Evolutionary conservation across 2,113 vertebrate species (phyloP).

Genomic region (Machaerirhynchus nigripectus): DNA sequence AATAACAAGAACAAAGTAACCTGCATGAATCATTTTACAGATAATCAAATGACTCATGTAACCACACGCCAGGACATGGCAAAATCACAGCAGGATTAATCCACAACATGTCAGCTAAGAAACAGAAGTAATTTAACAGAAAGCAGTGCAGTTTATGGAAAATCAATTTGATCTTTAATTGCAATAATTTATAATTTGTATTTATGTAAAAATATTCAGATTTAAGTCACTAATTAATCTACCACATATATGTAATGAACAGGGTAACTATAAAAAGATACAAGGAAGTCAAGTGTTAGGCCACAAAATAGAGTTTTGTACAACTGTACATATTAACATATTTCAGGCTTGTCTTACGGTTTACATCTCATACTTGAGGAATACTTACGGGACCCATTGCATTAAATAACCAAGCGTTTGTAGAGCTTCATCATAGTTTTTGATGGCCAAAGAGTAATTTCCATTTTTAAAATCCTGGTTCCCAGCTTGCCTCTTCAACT

Average conservation of each 20-base stretch:
- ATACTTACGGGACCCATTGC: slow-evolving; percentile 45
- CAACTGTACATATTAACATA: neutral
- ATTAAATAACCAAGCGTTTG: neutral
- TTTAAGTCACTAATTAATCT: neutral
- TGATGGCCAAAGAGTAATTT: slow-evolving; percentile 69
- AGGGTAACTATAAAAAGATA: neutral
- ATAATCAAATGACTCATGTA: neutral
- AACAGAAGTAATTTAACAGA: neutral
- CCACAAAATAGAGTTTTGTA: neutral
- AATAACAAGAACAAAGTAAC: neutral
- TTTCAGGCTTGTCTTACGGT: neutral
- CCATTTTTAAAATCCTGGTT: slow-evolving; percentile 70
- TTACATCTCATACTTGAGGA: neutral
- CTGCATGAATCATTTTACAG: neutral
- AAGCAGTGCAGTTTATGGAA: neutral
- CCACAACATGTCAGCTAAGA: neutral
- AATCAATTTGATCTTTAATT: neutral
- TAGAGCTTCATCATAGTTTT: slow-evolving; percentile 70
- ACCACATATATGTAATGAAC: neutral
- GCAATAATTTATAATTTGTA: neutral
- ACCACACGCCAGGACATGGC: neutral
- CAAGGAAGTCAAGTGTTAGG: neutral
- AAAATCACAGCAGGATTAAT: neutral
- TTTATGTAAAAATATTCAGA: neutral
- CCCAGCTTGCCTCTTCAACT: slow-evolving; percentile 57